Evolutionary conservation across 1,140 invertebrate species (phyloP), one percentile per base, ranked within the genome.

Genomic region (Nephila pilipes): DNA sequence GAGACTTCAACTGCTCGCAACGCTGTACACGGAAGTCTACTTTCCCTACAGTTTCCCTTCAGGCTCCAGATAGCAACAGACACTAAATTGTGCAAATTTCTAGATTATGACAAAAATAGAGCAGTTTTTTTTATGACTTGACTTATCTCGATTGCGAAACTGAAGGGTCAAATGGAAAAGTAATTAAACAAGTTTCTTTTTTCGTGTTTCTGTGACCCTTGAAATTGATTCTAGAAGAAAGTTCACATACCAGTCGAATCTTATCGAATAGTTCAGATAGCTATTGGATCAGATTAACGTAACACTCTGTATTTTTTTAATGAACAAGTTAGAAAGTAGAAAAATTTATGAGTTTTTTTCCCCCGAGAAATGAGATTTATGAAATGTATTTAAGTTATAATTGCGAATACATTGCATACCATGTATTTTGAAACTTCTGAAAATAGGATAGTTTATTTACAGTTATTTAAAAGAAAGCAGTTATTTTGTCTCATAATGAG

Each of bases 11-110:
- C 63, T 18, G 29, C 14, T 32, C 5, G 32, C 69, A 75, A 22
- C 79, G 22, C 46, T 81, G 36, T 32, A 81, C n/a, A 36, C 79
- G 81, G 81, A 83, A 83, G 81, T 83, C 81, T 16, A 83, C 16
- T 14, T 14, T 16, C 69, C 29, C 29, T n/a, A 29, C 81, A 55
- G 69, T 79, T 55, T 29, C 22, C 36, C 46, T n/a, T 10, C 12
- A 83, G 81, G 81, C 22, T 57, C 22, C 1, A 54, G 46, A 81
- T 65, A 29, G 25, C 46, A 46, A 10, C 58, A 60, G 16, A 14
- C 29, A 32, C 69, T 12, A 18, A 75, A 18, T 2, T 4, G 69
- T 36, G 18, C 69, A 36, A 75, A 75, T 32, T 75, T 75, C 69
- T 32, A 32, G 69, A 75, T 75, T 36, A 25, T 29, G 69, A 36